Evolutionary conservation across 2,888 invertebrate genomes (phyloP).

Genomic region (Phytoseiulus persimilis): DNA sequence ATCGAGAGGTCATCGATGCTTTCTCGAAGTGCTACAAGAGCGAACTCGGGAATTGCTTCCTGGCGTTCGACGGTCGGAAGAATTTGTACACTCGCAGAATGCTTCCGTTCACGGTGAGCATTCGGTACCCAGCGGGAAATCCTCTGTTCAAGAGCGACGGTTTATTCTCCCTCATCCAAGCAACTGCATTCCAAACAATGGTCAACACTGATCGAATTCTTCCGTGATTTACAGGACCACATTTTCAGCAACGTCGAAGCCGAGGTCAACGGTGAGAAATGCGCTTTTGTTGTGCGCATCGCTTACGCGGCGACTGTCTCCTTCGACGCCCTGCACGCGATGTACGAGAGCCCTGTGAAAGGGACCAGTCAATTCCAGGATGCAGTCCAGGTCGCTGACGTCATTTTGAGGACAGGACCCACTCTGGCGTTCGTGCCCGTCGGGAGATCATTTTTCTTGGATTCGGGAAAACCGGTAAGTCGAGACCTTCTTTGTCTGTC

Average conservation of each 20-base stretch:
- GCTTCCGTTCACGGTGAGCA: slow-evolving; percentile 50
- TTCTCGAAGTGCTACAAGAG: slow-evolving; percentile 51
- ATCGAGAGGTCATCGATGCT: slow-evolving; percentile 53
- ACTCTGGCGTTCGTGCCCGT: slow-evolving; percentile 42
- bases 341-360: not conserved
- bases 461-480: slow-evolving; percentile 15
- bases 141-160: no score
- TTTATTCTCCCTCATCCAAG: no score
- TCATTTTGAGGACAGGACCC: slow-evolving; percentile 42
- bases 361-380: slow-evolving; percentile 40
- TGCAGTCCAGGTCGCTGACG: slow-evolving; percentile 43
- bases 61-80: slow-evolving; percentile 56
- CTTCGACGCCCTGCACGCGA: not conserved
- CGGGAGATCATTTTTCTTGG: slow-evolving; percentile 43
- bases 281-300: not conserved
- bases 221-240: not conserved
- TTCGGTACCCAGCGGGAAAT: no score
- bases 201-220: no score
- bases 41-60: slow-evolving; percentile 51
- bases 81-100: slow-evolving; percentile 55
- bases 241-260: slow-evolving; percentile 16
- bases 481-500: not conserved
- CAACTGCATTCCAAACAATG: no score
- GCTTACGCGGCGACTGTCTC: not conserved
- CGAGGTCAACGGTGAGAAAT: slow-evolving; percentile 7